Evolutionary conservation across 2,888 invertebrate species (phyloP), one percentile per base, ranked within the genome.

Genomic region (Caenorhabditis sp.): DNA sequence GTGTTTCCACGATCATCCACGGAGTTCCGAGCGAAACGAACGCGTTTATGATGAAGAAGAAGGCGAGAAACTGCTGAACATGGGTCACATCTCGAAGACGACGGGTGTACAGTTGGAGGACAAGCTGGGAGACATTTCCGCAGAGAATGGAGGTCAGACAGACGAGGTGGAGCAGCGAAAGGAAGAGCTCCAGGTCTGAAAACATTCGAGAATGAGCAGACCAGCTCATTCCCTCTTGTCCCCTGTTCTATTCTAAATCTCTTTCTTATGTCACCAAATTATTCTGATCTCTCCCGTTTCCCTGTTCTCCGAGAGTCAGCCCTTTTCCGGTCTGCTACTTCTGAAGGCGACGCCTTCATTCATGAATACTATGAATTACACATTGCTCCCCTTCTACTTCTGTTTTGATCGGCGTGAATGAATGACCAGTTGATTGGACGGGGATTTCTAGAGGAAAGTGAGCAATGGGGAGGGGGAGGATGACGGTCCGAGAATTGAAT

Each of bases 1-100:
- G 55, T 27, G 80, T 73, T 20, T 78, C 73, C 37, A 82, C 74
- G 27, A 82, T 81, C 50, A 74, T 62, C 78, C 74, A 74, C 2
- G 74, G 74, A 48, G 58, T 61, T 27, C 74, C 74, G 4, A 74
- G 65, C 20, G 74, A 74, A 6, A 66, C 76, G 15, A 62, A 70
- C 15, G 66, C 70, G 27, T 71, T 76, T 13, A 65, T 43, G 13
- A 59, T n/a, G 39, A 70, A 76, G 39, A 76, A 76, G 15, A 76
- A 43, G 7, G 70, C 63, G 11, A 76, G 59, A 17, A 76, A 71
- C 8, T 63, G 48, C 20, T 76, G 76, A 15, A 76, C 70, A 32
- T 55, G 63, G 15, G 59, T 55, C 5, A 17, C 24, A 22, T 65
- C 58, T 32, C 59, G 56, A 22, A 70, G 41, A 27, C 70, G 35